phyloP scores from a whole-genome alignment of 2,113 vertebrate genomes.

The Accipiter cooperii region DNA sequence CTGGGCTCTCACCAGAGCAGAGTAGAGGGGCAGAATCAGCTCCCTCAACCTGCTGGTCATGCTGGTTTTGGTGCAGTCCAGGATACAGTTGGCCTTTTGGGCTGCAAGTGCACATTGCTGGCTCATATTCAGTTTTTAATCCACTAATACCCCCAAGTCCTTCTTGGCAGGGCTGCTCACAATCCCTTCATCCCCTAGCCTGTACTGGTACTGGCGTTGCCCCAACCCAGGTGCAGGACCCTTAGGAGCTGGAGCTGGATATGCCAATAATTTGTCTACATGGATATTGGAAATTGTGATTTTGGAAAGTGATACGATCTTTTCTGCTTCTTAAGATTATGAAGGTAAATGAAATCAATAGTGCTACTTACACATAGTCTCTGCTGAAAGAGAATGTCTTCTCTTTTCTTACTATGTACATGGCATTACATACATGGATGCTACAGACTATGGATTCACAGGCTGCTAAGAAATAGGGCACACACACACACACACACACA shows the following conservation, averaged over 20 bases:
- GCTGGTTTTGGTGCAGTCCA: neutral
- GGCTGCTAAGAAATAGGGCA: neutral
- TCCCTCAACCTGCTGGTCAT: neutral
- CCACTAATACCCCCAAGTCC: neutral
- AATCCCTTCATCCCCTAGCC: neutral
- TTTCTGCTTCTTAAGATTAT: neutral
- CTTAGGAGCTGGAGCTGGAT: neutral
- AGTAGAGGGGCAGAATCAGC: neutral
- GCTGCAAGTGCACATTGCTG: neutral
- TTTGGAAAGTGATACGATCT: neutral
- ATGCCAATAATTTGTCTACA: neutral
- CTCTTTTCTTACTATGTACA: neutral
- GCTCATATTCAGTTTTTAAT: neutral
- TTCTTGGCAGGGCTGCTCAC: neutral
- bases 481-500: neutral
- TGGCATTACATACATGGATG: neutral
- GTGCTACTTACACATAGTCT: neutral
- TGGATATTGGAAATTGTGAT: neutral
- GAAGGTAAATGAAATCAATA: neutral
- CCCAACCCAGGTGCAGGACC: neutral
- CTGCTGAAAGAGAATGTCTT: neutral
- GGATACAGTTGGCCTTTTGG: neutral
- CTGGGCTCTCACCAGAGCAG: neutral
- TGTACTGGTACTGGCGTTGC: neutral
- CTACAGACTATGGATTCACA: neutral